Base-by-base conservation (phyloP, 2,888 invertebrate genomes). In the Sphecodes monilicornis region DNA sequence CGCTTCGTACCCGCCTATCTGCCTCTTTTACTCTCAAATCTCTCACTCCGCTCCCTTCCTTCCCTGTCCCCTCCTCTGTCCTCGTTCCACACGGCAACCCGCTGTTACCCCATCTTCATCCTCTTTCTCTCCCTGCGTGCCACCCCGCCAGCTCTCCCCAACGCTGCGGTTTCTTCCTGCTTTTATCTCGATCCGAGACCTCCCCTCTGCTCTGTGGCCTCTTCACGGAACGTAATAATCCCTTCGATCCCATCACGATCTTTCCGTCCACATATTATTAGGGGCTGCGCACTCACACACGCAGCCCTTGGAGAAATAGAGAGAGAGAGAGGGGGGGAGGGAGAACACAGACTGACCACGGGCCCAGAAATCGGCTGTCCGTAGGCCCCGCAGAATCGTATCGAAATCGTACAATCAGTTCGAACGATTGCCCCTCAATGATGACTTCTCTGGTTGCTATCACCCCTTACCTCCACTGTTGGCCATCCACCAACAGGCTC, bases 21-120 rank as follows among this genome's bases (percentile, higher is more conserved):
- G 93, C 93, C 93, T 94, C 94, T 93, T 94, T 94, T 93, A 93
- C 94, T 94, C 94, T 94, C 92, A 92, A 93, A 94, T 94, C 94
- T 94, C 93, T 94, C 93, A 93, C 94, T 94, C 94, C 90, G 90
- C 89, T 89, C 85, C 80, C 84, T 88, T 80, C 36, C 85, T 83
- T 85, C 86, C 85, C 86, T 84, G 70, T 43, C 73, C 85, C 80
- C 69, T 54, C 18, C 39, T 22, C 76, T 57, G 11, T 82, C 78
- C 71, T 74, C 60, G 41, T 83, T 60, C 22, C 72, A 10, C 76
- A 36, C 81, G 41, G 75, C 70, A 26, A 57, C 32, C 60, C 77
- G 75, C 78, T 72, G 57, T 73, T 75, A 66, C 73, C 74, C 76
- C 71, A 11, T 87, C 85, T 64, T 74, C 64, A 36, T 79, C 78